These are phyloP conservation scores for Bambusicola thoracicus DNA, from an alignment of 2,113 vertebrate genomes.

Conservation along the genomic window DNA sequence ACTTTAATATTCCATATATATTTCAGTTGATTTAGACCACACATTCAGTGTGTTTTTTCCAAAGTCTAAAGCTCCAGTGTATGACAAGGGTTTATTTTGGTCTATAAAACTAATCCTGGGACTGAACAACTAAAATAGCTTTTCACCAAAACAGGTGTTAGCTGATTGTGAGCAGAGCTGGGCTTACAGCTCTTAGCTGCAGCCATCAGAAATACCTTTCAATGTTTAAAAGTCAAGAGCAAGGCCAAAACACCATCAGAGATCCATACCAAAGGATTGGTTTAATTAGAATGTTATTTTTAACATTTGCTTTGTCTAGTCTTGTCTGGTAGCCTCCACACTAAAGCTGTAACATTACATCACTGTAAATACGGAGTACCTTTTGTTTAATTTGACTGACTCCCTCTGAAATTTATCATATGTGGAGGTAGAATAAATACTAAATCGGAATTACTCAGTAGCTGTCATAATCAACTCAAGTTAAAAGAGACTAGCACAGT, in stretches of 20 bases:
- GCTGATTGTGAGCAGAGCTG: conserved; percentile 44
- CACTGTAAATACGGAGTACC: neutral
- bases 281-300: conserved; percentile 64
- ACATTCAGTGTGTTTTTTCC: conserved; percentile 16
- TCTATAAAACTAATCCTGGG: conserved; percentile 53
- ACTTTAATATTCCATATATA: conserved; percentile 5
- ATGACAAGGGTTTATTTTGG: conserved; percentile 61
- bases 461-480: neutral
- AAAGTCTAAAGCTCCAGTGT: conserved; percentile 6
- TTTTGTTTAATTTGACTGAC: neutral
- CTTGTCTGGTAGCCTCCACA: conserved; percentile 21
- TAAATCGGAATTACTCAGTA: neutral
- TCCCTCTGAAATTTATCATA: neutral
- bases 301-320: conserved; percentile 52
- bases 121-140: conserved; percentile 55
- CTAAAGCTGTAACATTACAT: conserved; percentile 3
- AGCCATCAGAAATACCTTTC: conserved; percentile 32
- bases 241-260: conserved; percentile 38
- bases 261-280: conserved; percentile 13
- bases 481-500: neutral
- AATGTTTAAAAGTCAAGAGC: conserved; percentile 53
- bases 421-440: neutral
- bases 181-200: conserved; percentile 21
- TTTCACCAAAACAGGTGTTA: conserved; percentile 66
- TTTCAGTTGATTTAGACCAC: conserved; percentile 35